These are phyloP conservation scores for Euzophera pinguis DNA, from an alignment of 2,888 invertebrate species.

Conservation along the genomic window DNA sequence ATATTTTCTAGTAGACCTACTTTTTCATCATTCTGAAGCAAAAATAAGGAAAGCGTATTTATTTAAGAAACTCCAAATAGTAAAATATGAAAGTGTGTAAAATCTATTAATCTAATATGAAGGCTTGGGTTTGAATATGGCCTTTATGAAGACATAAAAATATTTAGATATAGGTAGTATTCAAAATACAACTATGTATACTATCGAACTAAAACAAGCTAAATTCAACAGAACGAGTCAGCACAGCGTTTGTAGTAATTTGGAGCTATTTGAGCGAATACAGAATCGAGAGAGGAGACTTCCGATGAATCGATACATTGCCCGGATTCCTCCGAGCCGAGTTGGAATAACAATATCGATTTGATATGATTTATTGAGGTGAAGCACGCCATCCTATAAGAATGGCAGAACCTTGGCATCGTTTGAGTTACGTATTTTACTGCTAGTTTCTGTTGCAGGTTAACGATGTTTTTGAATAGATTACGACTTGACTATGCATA, in stretches of 20 bases:
- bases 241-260: not conserved
- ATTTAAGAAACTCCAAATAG: too few relatives aligned
- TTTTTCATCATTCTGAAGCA: too few relatives aligned
- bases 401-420: conserved; percentile 10
- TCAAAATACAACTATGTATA: too few relatives aligned
- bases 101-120: too few relatives aligned
- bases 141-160: too few relatives aligned
- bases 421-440: not conserved
- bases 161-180: too few relatives aligned
- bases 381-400: conserved; percentile 19
- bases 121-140: too few relatives aligned
- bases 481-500: too few relatives aligned
- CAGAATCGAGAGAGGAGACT: conserved; percentile 2
- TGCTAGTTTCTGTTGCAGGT: conserved; percentile 3
- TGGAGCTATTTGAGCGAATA: conserved; percentile 1
- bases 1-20: not conserved
- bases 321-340: conserved; percentile 24
- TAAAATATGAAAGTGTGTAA: too few relatives aligned
- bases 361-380: conserved; percentile 19
- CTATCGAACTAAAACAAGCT: too few relatives aligned
- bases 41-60: too few relatives aligned
- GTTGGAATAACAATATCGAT: conserved; percentile 27
- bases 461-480: not conserved
- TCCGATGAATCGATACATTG: conserved; percentile 26
- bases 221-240: not conserved